These are phyloP conservation scores for Glareola pratincola DNA, from an alignment of 2,113 vertebrate species.

Conservation along the genomic window DNA sequence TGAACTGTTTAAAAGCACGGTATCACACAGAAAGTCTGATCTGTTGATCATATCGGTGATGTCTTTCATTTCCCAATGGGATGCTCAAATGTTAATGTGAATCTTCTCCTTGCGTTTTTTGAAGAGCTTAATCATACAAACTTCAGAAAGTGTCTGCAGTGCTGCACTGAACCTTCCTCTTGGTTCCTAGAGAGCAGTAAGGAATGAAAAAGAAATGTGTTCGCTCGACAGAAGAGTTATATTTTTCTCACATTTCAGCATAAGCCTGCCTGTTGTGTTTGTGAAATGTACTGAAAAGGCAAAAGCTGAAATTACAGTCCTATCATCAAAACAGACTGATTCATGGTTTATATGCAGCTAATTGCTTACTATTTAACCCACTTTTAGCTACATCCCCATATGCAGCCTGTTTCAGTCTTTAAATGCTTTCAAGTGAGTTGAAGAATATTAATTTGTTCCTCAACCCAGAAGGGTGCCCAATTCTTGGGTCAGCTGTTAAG, in stretches of 20 bases:
- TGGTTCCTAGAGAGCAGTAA: not conserved
- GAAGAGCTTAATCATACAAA: not conserved
- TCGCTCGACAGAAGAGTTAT: not conserved
- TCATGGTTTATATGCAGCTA: constrained; percentile 17
- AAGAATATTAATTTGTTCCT: constrained; percentile 1
- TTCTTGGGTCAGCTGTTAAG: constrained; percentile 16
- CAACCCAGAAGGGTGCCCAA: not conserved
- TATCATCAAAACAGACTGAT: constrained; percentile 12
- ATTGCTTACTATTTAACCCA: constrained; percentile 23
- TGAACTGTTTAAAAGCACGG: not conserved
- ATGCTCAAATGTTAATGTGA: not conserved
- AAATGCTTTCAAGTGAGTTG: not conserved
- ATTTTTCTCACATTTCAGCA: constrained; percentile 18
- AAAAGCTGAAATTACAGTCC: constrained; percentile 37
- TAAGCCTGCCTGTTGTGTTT: constrained; percentile 1
- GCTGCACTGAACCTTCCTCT: not conserved
- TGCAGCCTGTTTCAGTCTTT: not conserved
- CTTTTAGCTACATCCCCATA: not conserved
- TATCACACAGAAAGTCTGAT: not conserved
- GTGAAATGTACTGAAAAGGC: not conserved
- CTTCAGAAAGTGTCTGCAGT: not conserved
- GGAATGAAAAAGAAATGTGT: not conserved
- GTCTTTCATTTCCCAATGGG: not conserved
- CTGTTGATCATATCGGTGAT: not conserved
- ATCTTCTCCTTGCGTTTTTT: not conserved